phyloP scores from a whole-genome alignment of 37 sponge, comb jelly and placozoan species.

The Chondrosia reniformis region DNA sequence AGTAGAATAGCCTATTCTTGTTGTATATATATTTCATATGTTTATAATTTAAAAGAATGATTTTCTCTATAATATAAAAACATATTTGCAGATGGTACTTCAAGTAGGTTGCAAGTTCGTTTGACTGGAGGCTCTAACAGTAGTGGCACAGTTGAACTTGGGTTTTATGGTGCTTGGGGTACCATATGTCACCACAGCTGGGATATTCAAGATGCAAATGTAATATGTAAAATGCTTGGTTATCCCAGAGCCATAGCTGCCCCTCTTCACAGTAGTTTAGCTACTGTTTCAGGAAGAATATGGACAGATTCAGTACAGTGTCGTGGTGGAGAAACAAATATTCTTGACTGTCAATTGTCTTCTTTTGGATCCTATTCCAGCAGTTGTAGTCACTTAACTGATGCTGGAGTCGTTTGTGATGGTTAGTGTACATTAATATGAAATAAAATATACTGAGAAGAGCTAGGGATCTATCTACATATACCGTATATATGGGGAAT shows the following conservation, averaged over 20 bases:
- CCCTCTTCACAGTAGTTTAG: background rate
- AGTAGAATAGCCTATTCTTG: no score
- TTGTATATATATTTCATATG: no score
- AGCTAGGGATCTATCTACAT: no score
- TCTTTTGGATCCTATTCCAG: background rate
- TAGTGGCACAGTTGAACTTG: background rate
- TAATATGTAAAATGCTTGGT: background rate
- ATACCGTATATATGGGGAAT: no score
- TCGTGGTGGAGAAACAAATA: background rate
- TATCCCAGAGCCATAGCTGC: background rate
- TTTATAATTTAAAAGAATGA: no score
- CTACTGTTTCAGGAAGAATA: background rate
- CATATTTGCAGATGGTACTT: background rate
- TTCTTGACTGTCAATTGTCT: background rate
- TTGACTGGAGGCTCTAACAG: background rate
- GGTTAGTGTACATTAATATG: background rate
- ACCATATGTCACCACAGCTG: background rate
- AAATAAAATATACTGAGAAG: no score
- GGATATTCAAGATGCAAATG: constrained; percentile 6
- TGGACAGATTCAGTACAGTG: background rate
- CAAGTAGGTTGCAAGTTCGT: background rate
- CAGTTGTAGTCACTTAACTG: background rate
- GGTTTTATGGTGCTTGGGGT: background rate
- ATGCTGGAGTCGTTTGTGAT: background rate
- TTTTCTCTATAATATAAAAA: no score